Evolutionary conservation across 2,113 vertebrate species (phyloP).

Genomic region (Hemiscyllium ocellatum): DNA sequence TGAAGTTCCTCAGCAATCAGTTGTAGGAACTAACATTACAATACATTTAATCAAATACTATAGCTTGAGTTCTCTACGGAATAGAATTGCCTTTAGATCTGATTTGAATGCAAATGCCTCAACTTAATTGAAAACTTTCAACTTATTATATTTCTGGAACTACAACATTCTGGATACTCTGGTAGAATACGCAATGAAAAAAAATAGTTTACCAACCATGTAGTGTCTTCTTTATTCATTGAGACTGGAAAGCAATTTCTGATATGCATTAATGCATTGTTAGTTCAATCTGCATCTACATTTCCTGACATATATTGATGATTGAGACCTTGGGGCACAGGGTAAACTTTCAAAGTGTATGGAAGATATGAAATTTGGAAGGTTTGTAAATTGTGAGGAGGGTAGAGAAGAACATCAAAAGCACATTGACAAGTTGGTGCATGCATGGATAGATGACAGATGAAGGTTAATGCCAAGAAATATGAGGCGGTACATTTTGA

Average conservation of each 20-base stretch:
- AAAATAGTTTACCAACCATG: background rate
- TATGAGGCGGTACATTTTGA: too few relatives aligned
- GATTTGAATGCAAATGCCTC: background rate
- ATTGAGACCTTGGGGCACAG: too few relatives aligned
- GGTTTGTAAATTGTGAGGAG: too few relatives aligned
- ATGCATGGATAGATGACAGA: too few relatives aligned
- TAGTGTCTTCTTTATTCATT: background rate
- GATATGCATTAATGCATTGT: background rate
- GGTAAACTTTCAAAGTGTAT: too few relatives aligned
- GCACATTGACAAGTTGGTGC: too few relatives aligned
- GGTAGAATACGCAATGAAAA: background rate
- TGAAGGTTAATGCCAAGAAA: too few relatives aligned
- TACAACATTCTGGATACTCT: background rate
- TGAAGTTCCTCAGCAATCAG: too few relatives aligned
- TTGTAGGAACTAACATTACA: background rate
- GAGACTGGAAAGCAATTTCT: background rate
- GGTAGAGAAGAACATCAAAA: too few relatives aligned
- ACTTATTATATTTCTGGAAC: background rate
- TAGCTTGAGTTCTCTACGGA: background rate
- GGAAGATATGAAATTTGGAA: too few relatives aligned
- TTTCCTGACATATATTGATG: too few relatives aligned
- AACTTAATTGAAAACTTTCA: background rate
- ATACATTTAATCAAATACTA: background rate
- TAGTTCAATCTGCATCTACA: background rate
- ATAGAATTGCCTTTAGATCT: background rate